A percentile compares a stretch with the other conserved stretches of the same genome.
phyloP scores from a whole-genome alignment of 2,888 invertebrate species.

The Flexamia atlantica region DNA sequence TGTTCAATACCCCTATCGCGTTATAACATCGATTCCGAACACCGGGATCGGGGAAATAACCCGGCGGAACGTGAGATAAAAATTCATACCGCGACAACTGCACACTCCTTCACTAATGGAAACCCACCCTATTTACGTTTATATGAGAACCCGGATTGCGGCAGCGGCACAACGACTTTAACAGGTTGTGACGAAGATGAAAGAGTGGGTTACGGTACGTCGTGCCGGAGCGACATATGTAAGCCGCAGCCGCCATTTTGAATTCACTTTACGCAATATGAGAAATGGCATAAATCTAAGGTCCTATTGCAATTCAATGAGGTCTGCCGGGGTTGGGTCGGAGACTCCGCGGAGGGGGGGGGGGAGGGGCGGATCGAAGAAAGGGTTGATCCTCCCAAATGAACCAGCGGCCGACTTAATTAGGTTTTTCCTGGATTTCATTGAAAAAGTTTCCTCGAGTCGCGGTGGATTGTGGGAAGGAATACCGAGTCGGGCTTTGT shows the following conservation, averaged over 20 bases:
- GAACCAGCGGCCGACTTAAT: conserved; percentile 52
- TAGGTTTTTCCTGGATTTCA: conserved; percentile 57
- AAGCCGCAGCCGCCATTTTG: conserved; percentile 61
- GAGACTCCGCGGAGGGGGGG: background rate
- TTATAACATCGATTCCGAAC: conserved; percentile 6
- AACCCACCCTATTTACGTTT: conserved; percentile 54
- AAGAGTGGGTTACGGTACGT: conserved; percentile 52
- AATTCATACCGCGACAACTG: conserved; percentile 47
- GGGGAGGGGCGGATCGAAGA: conserved; percentile 47
- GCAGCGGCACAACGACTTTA: conserved; percentile 40
- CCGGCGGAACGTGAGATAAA: conserved; percentile 44
- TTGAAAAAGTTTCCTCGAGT: conserved; percentile 46
- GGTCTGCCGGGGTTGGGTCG: conserved; percentile 36
- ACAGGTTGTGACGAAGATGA: conserved; percentile 54
- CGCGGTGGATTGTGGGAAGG: conserved; percentile 15
- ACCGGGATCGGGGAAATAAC: conserved; percentile 20
- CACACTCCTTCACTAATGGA: conserved; percentile 46
- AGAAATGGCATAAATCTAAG: conserved; percentile 63
- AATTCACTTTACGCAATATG: conserved; percentile 63
- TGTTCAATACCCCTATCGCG: background rate
- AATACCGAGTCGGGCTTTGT: conserved; percentile 20
- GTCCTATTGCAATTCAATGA: conserved; percentile 64
- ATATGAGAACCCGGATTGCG: conserved; percentile 16
- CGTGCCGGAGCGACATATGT: conserved; percentile 48
- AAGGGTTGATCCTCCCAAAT: conserved; percentile 55